Evolutionary conservation across 37 sponge, comb jelly and placozoan genomes (phyloP).

Genomic region (Petrosia ficiformis): DNA sequence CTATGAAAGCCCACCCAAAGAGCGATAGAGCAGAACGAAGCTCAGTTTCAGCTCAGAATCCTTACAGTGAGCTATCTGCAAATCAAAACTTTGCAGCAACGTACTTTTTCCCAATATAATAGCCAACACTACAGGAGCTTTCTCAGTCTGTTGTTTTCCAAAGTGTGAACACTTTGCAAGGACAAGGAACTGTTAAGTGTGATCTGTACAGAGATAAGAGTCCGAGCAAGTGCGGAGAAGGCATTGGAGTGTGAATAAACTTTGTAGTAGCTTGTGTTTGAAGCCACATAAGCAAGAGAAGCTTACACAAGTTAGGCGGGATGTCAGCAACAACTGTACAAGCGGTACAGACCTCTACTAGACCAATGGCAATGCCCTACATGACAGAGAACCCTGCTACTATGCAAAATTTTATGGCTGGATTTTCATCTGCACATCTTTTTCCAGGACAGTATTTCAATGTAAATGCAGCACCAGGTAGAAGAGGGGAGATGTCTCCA

Average conservation of each 20-base stretch:
- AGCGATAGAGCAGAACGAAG: too few species aligned
- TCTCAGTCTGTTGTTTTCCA: too few species aligned
- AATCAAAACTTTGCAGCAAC: too few species aligned
- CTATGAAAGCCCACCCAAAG: too few species aligned
- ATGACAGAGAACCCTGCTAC: neutral
- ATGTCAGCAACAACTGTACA: neutral
- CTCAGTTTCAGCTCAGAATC: too few species aligned
- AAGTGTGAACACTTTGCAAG: too few species aligned
- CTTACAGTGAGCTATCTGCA: too few species aligned
- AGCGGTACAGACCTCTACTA: neutral
- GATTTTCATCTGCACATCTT: neutral
- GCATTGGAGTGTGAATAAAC: constrained; percentile 10
- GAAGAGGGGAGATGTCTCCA: constrained; percentile 1
- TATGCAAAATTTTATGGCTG: neutral
- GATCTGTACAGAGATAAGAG: too few species aligned
- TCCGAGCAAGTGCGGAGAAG: constrained; percentile 3
- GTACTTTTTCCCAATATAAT: too few species aligned
- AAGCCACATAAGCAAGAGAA: constrained; percentile 3
- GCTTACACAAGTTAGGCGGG: neutral
- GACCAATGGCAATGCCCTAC: neutral
- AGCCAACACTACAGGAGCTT: too few species aligned
- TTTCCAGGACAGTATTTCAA: neutral
- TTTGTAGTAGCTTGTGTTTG: constrained; percentile 3
- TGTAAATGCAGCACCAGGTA: neutral
- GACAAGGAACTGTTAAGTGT: too few species aligned